A percentile compares a stretch with the other conserved stretches of the same genome.
These are phyloP conservation scores for Sebastes iracundus DNA, from an alignment of 2,797 vertebrate species.

Conservation along the genomic window DNA sequence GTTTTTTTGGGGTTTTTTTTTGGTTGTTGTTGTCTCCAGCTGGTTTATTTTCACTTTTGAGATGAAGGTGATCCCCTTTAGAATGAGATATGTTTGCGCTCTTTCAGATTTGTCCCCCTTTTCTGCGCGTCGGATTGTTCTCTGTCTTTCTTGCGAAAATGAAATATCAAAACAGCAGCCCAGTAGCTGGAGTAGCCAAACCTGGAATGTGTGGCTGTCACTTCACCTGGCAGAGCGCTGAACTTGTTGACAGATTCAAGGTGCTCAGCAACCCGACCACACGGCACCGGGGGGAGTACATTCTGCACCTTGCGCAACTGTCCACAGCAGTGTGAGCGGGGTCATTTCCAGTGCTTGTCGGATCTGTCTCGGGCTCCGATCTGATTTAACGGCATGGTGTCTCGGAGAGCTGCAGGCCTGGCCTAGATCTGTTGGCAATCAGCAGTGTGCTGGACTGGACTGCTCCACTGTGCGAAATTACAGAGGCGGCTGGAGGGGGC, in stretches of 20 bases:
- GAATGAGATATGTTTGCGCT: conserved; percentile 32
- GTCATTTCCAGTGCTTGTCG: conserved; percentile 29
- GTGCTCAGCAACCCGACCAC: background rate
- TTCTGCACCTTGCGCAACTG: background rate
- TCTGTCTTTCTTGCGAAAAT: background rate
- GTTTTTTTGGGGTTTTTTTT: background rate
- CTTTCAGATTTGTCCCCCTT: conserved; percentile 38
- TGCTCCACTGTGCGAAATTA: conserved; percentile 43
- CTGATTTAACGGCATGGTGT: conserved; percentile 35
- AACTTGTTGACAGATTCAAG: conserved; percentile 33
- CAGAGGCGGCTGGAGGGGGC: conserved; percentile 52
- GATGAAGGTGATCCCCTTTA: conserved; percentile 43
- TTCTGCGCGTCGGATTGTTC: conserved; percentile 25
- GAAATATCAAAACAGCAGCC: conserved; percentile 12
- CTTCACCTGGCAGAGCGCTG: background rate
- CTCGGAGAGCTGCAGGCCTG: conserved; percentile 43
- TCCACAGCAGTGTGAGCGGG: conserved; percentile 14
- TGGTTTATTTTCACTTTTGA: conserved; percentile 3
- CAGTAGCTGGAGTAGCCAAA: background rate
- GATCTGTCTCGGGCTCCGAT: conserved; percentile 10
- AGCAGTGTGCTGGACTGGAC: conserved; percentile 42
- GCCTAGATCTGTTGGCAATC: conserved; percentile 66
- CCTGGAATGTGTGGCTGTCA: background rate
- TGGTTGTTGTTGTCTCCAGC: conserved; percentile 37
- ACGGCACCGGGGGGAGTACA: background rate